phyloP scores from a whole-genome alignment of 2,113 vertebrate species.

The Vulpes ferrilata region DNA sequence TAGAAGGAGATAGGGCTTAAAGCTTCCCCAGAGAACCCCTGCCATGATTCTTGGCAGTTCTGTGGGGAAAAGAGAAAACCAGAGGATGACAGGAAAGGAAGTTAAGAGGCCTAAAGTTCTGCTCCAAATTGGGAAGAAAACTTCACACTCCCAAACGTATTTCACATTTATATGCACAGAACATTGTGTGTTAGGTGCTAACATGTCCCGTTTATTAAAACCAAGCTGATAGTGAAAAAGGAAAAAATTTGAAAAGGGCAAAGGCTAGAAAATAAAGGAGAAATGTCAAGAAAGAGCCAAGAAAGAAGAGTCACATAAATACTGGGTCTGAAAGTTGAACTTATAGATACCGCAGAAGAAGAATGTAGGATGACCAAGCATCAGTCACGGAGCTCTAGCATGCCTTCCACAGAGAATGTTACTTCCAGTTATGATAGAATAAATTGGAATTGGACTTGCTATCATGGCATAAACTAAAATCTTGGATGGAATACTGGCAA shows the following conservation, averaged over 20 bases:
- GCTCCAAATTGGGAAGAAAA: conserved; percentile 47
- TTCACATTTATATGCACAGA: conserved; percentile 47
- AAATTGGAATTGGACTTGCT: not conserved
- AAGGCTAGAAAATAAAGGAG: conserved; percentile 45
- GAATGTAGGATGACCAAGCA: not conserved
- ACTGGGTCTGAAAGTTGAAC: not conserved
- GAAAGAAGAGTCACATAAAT: not conserved
- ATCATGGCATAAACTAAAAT: not conserved
- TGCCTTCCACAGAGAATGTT: not conserved
- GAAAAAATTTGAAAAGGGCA: conserved; percentile 26
- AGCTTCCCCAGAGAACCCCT: not conserved
- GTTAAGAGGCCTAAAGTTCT: not conserved
- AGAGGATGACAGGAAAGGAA: not conserved
- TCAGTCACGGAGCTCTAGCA: not conserved
- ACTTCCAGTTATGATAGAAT: not conserved
- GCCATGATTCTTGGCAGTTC: not conserved
- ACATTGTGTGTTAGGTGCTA: not conserved
- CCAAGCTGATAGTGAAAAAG: conserved; percentile 31
- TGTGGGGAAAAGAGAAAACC: not conserved
- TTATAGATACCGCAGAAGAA: not conserved
- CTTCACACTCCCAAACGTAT: conserved; percentile 55
- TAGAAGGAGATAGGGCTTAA: not conserved
- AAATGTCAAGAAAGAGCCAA: not conserved
- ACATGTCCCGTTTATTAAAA: conserved; percentile 56
- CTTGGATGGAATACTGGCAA: not conserved